Conservation (phyloP, 2,888 invertebrate genomes). For the Ypsolopha scabrella region DNA sequence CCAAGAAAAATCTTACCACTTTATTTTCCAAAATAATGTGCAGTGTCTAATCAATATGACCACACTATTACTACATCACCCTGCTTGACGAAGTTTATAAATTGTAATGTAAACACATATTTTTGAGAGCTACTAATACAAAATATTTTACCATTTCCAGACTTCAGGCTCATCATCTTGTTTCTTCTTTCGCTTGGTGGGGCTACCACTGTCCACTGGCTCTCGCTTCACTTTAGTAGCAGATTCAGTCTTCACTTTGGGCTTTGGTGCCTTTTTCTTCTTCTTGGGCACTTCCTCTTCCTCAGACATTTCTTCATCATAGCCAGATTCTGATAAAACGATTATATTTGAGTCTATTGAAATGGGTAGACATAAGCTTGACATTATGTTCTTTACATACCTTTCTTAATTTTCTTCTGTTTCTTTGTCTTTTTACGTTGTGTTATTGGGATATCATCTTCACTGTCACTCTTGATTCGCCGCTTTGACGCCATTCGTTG, state of each 20-base stretch:
- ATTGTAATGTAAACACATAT: too few relatives aligned
- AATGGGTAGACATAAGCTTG: neutral
- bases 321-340: slow-evolving; percentile 49
- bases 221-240: slow-evolving; percentile 38
- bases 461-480: slow-evolving; percentile 64
- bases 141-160: slow-evolving; percentile 85
- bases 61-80: neutral
- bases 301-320: slow-evolving; percentile 69
- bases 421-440: slow-evolving; percentile 77
- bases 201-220: slow-evolving; percentile 46
- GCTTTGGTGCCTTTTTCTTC: slow-evolving; percentile 37
- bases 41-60: neutral
- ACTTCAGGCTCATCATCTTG: slow-evolving; percentile 87
- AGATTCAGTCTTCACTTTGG: slow-evolving; percentile 14
- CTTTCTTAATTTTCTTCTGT: slow-evolving; percentile 66
- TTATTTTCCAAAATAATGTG: neutral
- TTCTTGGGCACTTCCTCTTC: slow-evolving; percentile 72
- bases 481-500: slow-evolving; percentile 39
- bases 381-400: slow-evolving; percentile 19
- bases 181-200: slow-evolving; percentile 81
- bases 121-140: neutral
- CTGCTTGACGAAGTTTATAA: too few relatives aligned
- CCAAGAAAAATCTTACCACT: too few relatives aligned
- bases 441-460: slow-evolving; percentile 80
- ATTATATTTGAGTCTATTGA: neutral